Evolutionary conservation across 2,113 vertebrate species (phyloP).

Genomic region (Ptyas mucosa): DNA sequence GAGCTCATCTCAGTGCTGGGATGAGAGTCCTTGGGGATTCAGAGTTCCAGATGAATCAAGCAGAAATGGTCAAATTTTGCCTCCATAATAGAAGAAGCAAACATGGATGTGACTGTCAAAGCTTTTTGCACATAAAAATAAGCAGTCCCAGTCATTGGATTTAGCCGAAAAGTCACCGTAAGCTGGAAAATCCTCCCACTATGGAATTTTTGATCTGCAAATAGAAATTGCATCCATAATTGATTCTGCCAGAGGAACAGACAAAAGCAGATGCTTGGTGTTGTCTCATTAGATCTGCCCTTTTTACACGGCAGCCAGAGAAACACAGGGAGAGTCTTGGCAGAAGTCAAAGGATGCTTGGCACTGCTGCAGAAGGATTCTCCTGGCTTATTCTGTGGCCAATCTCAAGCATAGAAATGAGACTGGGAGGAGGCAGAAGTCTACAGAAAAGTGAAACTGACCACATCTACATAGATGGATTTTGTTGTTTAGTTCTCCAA

Average conservation of each 20-base stretch:
- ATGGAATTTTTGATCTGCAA: constrained; percentile 52
- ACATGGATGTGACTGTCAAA: not conserved
- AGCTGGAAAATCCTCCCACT: constrained; percentile 6
- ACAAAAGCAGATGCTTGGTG: constrained; percentile 63
- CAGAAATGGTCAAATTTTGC: not conserved
- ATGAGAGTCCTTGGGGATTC: not conserved
- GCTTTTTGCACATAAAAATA: not conserved
- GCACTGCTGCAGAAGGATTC: constrained; percentile 49
- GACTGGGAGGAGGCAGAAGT: constrained; percentile 39
- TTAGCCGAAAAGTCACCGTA: not conserved
- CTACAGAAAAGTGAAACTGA: constrained; percentile 21
- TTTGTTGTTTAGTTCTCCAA: constrained; percentile 46
- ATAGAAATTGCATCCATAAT: constrained; percentile 53
- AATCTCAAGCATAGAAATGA: constrained; percentile 43
- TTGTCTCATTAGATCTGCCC: constrained; percentile 67
- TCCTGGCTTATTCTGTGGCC: constrained; percentile 37
- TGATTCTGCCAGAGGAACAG: constrained; percentile 58
- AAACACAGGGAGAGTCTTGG: constrained; percentile 63
- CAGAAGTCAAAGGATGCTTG: constrained; percentile 58
- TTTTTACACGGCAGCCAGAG: constrained; percentile 58
- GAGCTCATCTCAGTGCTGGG: not conserved
- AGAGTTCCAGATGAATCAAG: not conserved
- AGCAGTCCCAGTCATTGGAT: not conserved
- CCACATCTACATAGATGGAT: constrained; percentile 47
- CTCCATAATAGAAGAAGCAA: not conserved